phyloP scores from a whole-genome alignment of 2,113 vertebrate species.

The Nasalis larvatus region DNA sequence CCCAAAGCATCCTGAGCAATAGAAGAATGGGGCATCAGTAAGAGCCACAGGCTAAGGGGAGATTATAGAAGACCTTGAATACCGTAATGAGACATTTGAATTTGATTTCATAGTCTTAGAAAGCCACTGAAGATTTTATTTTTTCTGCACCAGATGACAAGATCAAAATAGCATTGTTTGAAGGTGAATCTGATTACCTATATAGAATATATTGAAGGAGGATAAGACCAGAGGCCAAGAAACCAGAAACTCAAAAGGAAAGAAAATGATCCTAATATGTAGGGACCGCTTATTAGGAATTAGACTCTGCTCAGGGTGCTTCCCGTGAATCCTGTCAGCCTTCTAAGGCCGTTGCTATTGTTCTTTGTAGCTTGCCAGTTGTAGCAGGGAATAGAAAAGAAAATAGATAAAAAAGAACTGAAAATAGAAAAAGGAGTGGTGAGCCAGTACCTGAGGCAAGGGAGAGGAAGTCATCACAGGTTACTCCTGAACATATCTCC shows the following conservation, averaged over 20 bases:
- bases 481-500: neutral
- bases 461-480: neutral
- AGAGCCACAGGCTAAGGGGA: neutral
- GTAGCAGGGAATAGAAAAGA: neutral
- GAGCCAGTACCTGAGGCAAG: fast-evolving
- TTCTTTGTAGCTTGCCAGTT: neutral
- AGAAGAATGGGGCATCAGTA: neutral
- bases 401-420: neutral
- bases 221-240: neutral
- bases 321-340: neutral
- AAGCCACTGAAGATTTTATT: neutral
- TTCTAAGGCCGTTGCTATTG: neutral
- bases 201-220: neutral
- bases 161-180: neutral
- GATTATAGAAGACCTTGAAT: neutral
- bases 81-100: neutral
- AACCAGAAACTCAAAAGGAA: neutral
- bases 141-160: neutral
- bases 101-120: neutral
- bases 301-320: neutral
- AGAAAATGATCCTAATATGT: neutral
- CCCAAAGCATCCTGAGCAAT: neutral
- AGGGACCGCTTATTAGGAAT: neutral
- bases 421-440: neutral
- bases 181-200: neutral